These are phyloP conservation scores for Drosophila lacteicornis DNA, from an alignment of 1,140 invertebrate genomes.

Conservation along the genomic window DNA sequence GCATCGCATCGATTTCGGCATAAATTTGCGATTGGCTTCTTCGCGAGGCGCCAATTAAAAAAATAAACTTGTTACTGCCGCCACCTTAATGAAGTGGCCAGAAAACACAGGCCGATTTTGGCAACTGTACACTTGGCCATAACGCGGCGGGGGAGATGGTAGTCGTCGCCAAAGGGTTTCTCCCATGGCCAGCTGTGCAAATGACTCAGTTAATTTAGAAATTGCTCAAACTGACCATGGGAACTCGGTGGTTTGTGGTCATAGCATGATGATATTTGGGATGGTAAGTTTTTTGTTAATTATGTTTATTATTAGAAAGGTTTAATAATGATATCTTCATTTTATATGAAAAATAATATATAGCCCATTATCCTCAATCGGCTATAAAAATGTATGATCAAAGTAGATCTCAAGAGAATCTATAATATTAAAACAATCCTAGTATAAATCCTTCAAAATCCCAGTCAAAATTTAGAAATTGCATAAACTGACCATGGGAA, in stretches of 20 bases:
- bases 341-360: too few species aligned
- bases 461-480: background rate
- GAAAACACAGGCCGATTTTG: constrained; percentile 49
- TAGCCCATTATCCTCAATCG: too few species aligned
- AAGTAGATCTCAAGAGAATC: too few species aligned
- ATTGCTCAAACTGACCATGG: constrained; percentile 6
- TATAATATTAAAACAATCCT: too few species aligned
- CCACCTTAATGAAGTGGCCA: constrained; percentile 74
- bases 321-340: background rate
- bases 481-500: constrained; percentile 14
- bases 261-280: constrained; percentile 1
- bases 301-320: background rate
- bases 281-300: background rate
- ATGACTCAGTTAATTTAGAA: constrained; percentile 42
- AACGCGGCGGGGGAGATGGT: constrained; percentile 38
- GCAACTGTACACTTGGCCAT: constrained; percentile 53
- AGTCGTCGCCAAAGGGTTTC: background rate
- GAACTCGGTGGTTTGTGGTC: constrained; percentile 9
- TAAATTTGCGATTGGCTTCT: constrained; percentile 55
- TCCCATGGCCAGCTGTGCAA: constrained; percentile 2
- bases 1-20: constrained; percentile 50
- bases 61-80: constrained; percentile 81
- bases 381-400: too few species aligned
- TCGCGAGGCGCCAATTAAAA: constrained; percentile 74
- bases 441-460: too few species aligned